These are phyloP conservation scores for Amorpha juglandis DNA, from an alignment of 2,888 invertebrate genomes.

Conservation along the genomic window DNA sequence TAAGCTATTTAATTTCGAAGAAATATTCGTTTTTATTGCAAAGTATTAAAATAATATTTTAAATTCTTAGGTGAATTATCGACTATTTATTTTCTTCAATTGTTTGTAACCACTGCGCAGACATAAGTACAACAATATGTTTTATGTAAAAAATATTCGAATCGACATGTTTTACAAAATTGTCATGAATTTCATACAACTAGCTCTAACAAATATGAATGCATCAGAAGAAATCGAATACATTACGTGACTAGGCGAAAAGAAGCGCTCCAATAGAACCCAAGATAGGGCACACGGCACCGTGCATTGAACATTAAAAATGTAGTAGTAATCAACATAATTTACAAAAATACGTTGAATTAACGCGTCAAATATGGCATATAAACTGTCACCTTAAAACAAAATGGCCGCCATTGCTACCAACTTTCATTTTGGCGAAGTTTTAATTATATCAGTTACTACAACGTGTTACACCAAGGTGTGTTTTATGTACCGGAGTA, in stretches of 20 bases:
- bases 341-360: too few species aligned
- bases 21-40: too few species aligned
- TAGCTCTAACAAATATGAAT: conserved; percentile 23
- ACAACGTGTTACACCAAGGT: neutral
- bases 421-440: neutral
- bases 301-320: neutral
- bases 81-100: too few species aligned
- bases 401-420: neutral
- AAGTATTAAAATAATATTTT: too few species aligned
- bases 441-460: too few species aligned
- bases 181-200: conserved; percentile 12
- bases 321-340: neutral
- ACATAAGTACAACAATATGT: neutral
- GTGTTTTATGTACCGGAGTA: too few species aligned
- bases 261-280: conserved; percentile 40
- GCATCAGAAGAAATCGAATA: conserved; percentile 17
- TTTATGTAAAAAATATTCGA: conserved; percentile 8
- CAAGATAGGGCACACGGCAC: neutral
- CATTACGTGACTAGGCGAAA: conserved; percentile 55
- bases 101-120: conserved; percentile 7
- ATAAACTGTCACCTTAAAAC: neutral
- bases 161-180: conserved; percentile 12
- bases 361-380: neutral
- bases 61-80: too few species aligned
- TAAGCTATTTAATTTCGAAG: too few species aligned